A percentile compares a stretch with the other conserved stretches of the same genome.
Evolutionary conservation across 2,113 vertebrate species (phyloP).

Genomic region (Perca fluviatilis): DNA sequence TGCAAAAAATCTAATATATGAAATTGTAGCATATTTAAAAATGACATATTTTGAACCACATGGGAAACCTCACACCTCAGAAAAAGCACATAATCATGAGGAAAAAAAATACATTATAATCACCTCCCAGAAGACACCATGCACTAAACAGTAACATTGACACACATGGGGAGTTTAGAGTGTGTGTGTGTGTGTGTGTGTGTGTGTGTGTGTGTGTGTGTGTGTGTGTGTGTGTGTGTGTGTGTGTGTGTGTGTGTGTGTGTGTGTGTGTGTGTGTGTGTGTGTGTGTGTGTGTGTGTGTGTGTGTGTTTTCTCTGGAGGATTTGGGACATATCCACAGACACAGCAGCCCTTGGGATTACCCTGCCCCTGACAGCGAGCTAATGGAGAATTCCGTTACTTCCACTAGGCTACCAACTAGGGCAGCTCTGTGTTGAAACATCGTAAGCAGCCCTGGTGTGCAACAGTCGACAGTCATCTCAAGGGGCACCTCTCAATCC

Average conservation of each 20-base stretch:
- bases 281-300: conserved; percentile 29
- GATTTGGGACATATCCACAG: conserved; percentile 53
- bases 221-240: conserved; percentile 18
- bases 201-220: conserved; percentile 32
- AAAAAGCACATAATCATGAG: background rate
- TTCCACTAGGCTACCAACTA: conserved; percentile 58
- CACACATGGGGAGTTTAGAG: conserved; percentile 11
- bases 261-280: conserved; percentile 19
- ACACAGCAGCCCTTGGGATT: conserved; percentile 37
- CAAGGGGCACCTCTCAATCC: conserved; percentile 55
- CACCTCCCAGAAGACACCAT: conserved; percentile 12
- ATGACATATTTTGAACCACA: conserved; percentile 1
- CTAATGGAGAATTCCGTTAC: conserved; percentile 71
- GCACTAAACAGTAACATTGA: conserved; percentile 24
- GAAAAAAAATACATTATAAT: conserved; percentile 23
- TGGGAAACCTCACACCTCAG: background rate
- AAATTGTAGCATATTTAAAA: background rate
- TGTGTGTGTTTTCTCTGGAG: conserved; percentile 35
- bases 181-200: background rate
- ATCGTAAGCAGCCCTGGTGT: conserved; percentile 28
- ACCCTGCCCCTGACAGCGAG: conserved; percentile 36
- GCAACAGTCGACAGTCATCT: conserved; percentile 42
- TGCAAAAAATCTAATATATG: background rate
- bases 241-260: conserved; percentile 15
- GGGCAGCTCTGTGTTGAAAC: conserved; percentile 39